Evolutionary conservation across 1,140 invertebrate genomes (phyloP).

Genomic region (Melipona quadrifasciata): DNA sequence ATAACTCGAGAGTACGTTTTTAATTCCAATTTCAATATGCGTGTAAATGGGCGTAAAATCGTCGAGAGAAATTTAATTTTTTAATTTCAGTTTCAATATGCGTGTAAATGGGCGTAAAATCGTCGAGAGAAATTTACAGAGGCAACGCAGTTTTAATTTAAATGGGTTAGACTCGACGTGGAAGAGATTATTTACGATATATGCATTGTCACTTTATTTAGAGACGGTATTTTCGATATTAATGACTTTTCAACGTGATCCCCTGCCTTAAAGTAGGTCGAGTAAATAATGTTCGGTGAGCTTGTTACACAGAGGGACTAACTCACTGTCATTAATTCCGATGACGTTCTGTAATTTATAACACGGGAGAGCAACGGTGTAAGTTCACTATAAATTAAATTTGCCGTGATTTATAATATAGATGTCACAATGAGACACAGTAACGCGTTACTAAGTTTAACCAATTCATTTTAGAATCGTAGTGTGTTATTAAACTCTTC

Average conservation of each 20-base stretch:
- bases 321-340: neutral
- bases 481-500: too few relatives aligned
- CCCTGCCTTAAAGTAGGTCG: conserved; percentile 6
- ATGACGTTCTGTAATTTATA: neutral
- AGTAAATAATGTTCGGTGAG: conserved; percentile 24
- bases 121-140: neutral
- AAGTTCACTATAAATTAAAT: neutral
- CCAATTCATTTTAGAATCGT: neutral
- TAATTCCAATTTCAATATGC: too few relatives aligned
- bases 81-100: too few relatives aligned
- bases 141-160: neutral
- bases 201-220: conserved; percentile 13
- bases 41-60: too few relatives aligned
- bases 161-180: neutral
- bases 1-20: too few relatives aligned
- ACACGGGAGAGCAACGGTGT: neutral
- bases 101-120: neutral
- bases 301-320: conserved; percentile 3
- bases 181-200: neutral
- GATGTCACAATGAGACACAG: neutral
- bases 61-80: too few relatives aligned
- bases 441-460: neutral
- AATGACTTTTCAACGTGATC: neutral
- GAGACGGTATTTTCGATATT: neutral
- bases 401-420: neutral